These are phyloP conservation scores for Ceyx margarethae DNA, from an alignment of 2,113 vertebrate genomes.

Conservation along the genomic window DNA sequence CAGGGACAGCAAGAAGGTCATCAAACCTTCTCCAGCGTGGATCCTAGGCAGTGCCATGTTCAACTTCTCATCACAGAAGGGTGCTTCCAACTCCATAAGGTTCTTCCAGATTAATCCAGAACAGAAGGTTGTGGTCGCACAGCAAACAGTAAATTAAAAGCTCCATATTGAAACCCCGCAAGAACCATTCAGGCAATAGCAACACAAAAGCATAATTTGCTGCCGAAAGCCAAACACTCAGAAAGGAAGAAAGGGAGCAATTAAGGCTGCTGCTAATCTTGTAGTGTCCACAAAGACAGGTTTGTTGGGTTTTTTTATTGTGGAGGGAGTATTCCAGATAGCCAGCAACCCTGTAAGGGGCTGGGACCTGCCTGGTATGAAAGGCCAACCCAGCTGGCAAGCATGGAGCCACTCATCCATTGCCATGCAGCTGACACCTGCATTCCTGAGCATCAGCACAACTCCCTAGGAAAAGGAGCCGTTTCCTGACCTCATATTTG, in stretches of 20 bases:
- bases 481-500: accelerated
- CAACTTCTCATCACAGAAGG: background rate
- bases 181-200: background rate
- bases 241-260: background rate
- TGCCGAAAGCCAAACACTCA: background rate
- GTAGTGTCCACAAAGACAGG: background rate
- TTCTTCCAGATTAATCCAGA: background rate
- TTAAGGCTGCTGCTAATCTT: background rate
- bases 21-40: background rate
- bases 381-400: background rate
- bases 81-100: background rate
- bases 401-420: background rate
- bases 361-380: background rate
- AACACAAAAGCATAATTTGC: background rate
- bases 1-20: background rate
- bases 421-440: accelerated
- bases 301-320: background rate
- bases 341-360: background rate
- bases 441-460: background rate
- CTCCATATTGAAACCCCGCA: background rate
- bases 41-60: background rate
- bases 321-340: background rate
- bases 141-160: background rate
- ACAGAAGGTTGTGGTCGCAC: accelerated
- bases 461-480: background rate